phyloP scores from a whole-genome alignment of 1,140 invertebrate species.

The Apis mellifera region DNA sequence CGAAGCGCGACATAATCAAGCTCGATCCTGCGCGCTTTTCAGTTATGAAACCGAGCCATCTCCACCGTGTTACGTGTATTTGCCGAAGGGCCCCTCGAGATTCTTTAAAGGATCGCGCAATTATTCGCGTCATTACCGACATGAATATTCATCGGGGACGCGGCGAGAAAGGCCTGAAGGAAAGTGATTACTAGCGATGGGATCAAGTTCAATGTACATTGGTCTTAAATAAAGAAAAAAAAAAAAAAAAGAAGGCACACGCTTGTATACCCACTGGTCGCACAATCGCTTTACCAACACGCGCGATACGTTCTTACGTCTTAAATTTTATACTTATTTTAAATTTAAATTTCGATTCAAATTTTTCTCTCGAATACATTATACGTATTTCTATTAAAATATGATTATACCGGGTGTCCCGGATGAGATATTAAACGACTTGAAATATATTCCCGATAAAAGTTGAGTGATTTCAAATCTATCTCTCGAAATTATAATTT shows the following conservation, averaged over 20 bases:
- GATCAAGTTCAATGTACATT: slow-evolving; percentile 57
- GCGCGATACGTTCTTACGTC: neutral
- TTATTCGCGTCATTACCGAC: slow-evolving; percentile 68
- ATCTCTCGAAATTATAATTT: too few relatives aligned
- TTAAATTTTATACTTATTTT: neutral
- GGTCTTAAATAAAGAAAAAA: neutral
- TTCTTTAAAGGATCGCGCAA: slow-evolving; percentile 54
- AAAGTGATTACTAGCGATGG: slow-evolving; percentile 53
- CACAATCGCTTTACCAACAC: neutral
- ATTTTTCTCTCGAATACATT: too few relatives aligned
- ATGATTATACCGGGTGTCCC: neutral
- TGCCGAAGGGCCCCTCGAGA: slow-evolving; percentile 35
- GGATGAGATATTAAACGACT: too few relatives aligned
- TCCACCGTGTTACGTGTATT: slow-evolving; percentile 61
- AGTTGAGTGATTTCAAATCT: too few relatives aligned
- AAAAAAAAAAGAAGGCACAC: neutral
- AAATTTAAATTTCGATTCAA: neutral
- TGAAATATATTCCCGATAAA: too few relatives aligned
- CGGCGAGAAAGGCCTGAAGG: slow-evolving; percentile 36
- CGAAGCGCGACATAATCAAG: slow-evolving; percentile 35
- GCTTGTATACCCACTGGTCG: neutral
- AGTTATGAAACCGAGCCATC: slow-evolving; percentile 37
- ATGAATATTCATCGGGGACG: slow-evolving; percentile 71
- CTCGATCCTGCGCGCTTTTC: slow-evolving; percentile 32
- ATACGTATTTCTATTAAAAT: too few relatives aligned